A percentile compares a stretch with the other conserved stretches of the same genome.
Conservation (phyloP, 2,888 invertebrate species). For the Folsomia candida region DNA sequence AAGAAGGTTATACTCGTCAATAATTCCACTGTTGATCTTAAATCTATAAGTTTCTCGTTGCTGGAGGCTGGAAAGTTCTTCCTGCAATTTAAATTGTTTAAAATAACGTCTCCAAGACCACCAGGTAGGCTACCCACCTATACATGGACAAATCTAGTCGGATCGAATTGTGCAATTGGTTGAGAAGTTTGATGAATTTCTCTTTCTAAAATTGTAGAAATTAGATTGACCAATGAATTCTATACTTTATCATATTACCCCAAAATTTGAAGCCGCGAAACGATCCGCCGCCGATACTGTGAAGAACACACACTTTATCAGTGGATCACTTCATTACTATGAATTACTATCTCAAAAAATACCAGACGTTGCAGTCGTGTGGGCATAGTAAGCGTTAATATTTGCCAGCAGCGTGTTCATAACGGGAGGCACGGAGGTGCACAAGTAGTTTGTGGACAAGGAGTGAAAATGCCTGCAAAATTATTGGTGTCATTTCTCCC, state of each 20-base stretch:
- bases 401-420: conserved; percentile 98
- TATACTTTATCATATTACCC: conserved; percentile 63
- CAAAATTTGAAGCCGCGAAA: conserved; percentile 99
- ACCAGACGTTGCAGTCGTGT: conserved; percentile 93
- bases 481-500: too few species aligned
- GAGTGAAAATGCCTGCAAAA: conserved; percentile 92
- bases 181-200: conserved; percentile 95
- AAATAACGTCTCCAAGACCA: too few species aligned
- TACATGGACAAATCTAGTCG: conserved; percentile 98
- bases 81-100: too few species aligned
- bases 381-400: conserved; percentile 98
- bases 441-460: conserved; percentile 95
- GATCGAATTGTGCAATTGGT: conserved; percentile 96
- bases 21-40: conserved; percentile 97
- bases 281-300: conserved; percentile 97
- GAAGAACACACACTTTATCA: not conserved
- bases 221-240: not conserved
- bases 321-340: not conserved
- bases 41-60: conserved; percentile 93
- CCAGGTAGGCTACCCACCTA: too few species aligned
- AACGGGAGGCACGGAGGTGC: conserved; percentile 96
- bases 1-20: conserved; percentile 99
- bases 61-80: conserved; percentile 99
- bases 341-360: conserved; percentile 61
- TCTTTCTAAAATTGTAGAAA: conserved; percentile 72